phyloP scores from a whole-genome alignment of 2,113 vertebrate genomes.

The Donacobius atricapilla region DNA sequence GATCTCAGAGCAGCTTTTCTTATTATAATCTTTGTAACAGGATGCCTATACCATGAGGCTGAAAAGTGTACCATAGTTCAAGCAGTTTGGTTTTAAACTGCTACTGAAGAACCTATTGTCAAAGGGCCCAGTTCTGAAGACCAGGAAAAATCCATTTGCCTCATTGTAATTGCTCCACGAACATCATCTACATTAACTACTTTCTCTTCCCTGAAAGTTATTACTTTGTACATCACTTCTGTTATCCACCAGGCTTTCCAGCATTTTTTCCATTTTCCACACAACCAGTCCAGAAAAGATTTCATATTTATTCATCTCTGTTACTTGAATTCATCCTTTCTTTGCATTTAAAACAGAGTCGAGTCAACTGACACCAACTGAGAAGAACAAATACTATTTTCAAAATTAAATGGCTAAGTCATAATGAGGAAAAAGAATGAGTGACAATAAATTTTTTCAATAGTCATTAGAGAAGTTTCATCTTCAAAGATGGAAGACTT shows the following conservation, averaged over 20 bases:
- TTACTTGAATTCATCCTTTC: not conserved
- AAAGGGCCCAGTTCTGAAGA: not conserved
- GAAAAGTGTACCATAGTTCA: not conserved
- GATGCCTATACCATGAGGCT: not conserved
- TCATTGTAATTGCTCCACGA: not conserved
- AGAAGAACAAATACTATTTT: not conserved
- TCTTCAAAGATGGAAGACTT: not conserved
- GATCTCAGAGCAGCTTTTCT: not conserved
- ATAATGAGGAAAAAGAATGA: not conserved
- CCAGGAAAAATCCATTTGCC: not conserved
- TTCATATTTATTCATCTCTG: not conserved
- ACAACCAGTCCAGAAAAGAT: not conserved
- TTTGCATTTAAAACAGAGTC: not conserved
- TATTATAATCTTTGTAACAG: not conserved
- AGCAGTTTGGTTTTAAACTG: not conserved
- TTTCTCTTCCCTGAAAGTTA: not conserved
- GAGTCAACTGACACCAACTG: not conserved
- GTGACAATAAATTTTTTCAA: not conserved
- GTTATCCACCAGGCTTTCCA: not conserved
- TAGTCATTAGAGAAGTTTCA: not conserved
- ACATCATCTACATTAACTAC: not conserved
- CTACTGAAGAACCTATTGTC: not conserved
- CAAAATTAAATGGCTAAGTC: not conserved
- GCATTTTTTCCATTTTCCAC: not conserved
- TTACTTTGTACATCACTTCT: not conserved